phyloP scores from a whole-genome alignment of 2,113 vertebrate species.

The Cynoglossus semilaevis region DNA sequence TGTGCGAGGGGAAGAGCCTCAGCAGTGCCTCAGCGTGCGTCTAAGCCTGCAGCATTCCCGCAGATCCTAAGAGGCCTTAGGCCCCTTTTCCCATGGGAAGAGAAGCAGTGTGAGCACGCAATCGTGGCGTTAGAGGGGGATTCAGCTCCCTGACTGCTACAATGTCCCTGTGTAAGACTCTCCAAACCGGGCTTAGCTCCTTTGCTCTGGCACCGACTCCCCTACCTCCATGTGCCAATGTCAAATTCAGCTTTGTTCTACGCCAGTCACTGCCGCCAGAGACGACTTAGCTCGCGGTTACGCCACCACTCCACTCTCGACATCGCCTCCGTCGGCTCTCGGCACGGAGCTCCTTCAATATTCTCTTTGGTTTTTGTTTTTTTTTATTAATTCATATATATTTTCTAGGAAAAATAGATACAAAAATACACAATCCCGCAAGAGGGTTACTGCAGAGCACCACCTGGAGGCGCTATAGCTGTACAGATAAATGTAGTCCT shows the following conservation, averaged over 20 bases:
- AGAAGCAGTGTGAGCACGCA: slow-evolving; percentile 33
- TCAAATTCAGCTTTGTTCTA: slow-evolving; percentile 60
- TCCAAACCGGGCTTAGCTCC: slow-evolving; percentile 61
- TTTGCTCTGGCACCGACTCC: slow-evolving; percentile 46
- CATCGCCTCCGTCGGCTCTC: background rate
- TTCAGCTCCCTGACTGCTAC: slow-evolving; percentile 46
- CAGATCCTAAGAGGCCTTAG: slow-evolving; percentile 52
- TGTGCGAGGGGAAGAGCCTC: background rate
- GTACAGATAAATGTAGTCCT: too few relatives aligned
- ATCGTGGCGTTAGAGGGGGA: slow-evolving; percentile 41
- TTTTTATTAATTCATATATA: background rate
- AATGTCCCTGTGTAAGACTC: slow-evolving; percentile 56
- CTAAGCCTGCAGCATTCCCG: slow-evolving; percentile 36
- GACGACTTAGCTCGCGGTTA: slow-evolving; percentile 36
- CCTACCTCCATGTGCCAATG: slow-evolving; percentile 41
- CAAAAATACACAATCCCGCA: too few relatives aligned
- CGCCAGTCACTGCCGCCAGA: slow-evolving; percentile 41
- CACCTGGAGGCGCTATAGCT: too few relatives aligned
- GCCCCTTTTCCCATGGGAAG: slow-evolving; percentile 35
- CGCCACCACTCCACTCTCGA: slow-evolving; percentile 2
- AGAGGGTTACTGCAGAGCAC: too few relatives aligned
- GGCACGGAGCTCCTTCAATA: background rate
- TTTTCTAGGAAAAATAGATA: too few relatives aligned
- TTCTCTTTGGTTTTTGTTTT: background rate
- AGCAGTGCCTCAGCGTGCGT: slow-evolving; percentile 5